Base-by-base conservation (phyloP, 2,888 invertebrate genomes). In the Chalcis sispes region DNA sequence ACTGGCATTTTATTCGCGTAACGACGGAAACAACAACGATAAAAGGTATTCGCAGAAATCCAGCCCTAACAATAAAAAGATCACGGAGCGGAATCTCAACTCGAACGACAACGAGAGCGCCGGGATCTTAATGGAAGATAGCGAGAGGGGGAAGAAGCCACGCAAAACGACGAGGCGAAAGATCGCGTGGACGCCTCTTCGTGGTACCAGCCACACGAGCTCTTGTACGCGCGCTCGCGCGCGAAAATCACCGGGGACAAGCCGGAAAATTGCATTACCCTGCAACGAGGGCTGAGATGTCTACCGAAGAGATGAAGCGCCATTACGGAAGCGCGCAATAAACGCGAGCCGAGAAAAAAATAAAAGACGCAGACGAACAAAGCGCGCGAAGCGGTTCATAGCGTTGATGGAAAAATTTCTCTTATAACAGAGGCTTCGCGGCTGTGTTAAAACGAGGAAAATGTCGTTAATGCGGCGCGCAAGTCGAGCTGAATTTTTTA, bases 191-290 rank as follows among this genome's bases (percentile, higher is more conserved):
- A 3, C 50, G 58, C 27, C 59, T 72, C 27, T 59, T 50, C 64
- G 67, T 67, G n/a, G n/a, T n/a, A n/a, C n/a, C n/a, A n/a, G n/a
- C n/a, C n/a, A n/a, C n/a, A n/a, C n/a, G n/a, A n/a, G n/a, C n/a
- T n/a, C n/a, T n/a, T n/a, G n/a, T n/a, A n/a, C n/a, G n/a, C n/a
- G n/a, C n/a, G n/a, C n/a, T n/a, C n/a, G 67, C 72, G 54, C 59
- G 62, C 74, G 69, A 79, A 73, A 76, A 76, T 67, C 66, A 52
- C 52, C 54, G 15, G 66, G 65, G 74, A 77, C 75, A 76, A 76
- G 69, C 61, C 15, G 72, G 79, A 76, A 80, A 81, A 81, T 79
- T 79, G 78, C 77, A 79, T 80, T 80, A 73, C 79, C 54, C 70
- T 67, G 25, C 25, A 18, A 40, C 56, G 4, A 36, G 42, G 61